Evolutionary conservation across 2,113 vertebrate species (phyloP), one percentile per base, ranked within the genome.

Genomic region (Lipotes vexillifer): DNA sequence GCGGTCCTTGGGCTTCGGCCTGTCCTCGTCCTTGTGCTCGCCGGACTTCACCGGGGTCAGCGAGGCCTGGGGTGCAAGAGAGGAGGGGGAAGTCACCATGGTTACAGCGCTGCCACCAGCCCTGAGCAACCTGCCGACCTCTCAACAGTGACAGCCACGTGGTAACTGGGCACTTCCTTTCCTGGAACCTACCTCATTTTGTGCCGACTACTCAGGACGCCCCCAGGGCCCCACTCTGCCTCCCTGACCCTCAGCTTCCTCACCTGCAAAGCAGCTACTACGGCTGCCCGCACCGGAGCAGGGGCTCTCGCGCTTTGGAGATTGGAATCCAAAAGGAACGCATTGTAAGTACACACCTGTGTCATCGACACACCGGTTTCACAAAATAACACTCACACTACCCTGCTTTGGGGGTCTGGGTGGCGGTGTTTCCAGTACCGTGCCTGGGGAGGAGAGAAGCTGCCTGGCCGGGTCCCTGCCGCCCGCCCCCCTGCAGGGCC

Each of bases 41-140:
- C 99, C 99, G 0, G 99, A 99, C 96, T 99, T 99, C 66, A 99
- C 99, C 0, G 99, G 99, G 41, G 99, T 99, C 96, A 99, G 98
- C 0, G 99, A 99, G 0, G 99, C 99, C 99, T 99, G 98, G 6
- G 74, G 75, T 1, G 31, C 0, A 7, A n/a, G 33, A 82, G 14
- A 61, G 75, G 6, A 88, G 31, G 29, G 6, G 38, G 68, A 1
- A 0, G 78, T 69, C 36, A 27, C 27, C 20, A 1, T 0, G 49
- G 80, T 36, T 1, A 9, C 0, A 1, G 33, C 0, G 10, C 3
- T 1, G 75, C 23, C 9, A 2, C 36, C 5, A 1, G 10, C 9
- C 23, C 44, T 1, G 1, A 52, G 68, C 21, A 8, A 57, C 63
- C 75, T 2, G 36, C 89, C 89, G 23, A 31, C 78, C 25, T 8